Percentiles rank a stretch among this genome's conserved stretches.
Conservation (phyloP, 2,797 vertebrate genomes). For the Argya squamiceps region DNA sequence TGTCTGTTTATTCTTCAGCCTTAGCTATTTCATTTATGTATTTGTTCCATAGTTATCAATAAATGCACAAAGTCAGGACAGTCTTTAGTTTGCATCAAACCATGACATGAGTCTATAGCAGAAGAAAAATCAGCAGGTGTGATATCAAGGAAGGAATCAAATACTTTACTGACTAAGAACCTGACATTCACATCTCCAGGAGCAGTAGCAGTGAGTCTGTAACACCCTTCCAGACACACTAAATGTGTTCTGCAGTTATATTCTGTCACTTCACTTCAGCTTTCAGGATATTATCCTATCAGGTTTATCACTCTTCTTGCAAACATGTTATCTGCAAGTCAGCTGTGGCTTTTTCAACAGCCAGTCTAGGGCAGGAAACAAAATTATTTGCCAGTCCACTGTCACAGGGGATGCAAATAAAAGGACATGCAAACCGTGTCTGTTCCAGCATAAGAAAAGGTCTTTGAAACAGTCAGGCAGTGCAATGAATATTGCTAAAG, state of each 20-base stretch:
- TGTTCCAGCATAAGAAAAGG: neutral
- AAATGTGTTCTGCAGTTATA: neutral
- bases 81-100: neutral
- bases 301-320: neutral
- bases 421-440: neutral
- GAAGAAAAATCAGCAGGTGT: neutral
- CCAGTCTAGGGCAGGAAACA: neutral
- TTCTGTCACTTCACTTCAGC: neutral
- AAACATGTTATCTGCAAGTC: neutral
- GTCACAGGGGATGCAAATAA: neutral
- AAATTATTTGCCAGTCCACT: neutral
- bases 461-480: neutral
- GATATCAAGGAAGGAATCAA: neutral
- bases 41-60: neutral
- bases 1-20: neutral
- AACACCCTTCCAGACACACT: neutral
- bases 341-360: neutral
- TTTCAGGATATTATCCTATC: neutral
- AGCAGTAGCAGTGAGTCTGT: neutral
- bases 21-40: neutral
- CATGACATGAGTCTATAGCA: accelerated
- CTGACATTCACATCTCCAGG: neutral
- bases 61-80: neutral
- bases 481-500: neutral
- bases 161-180: neutral